These are phyloP conservation scores for Talpa occidentalis DNA, from an alignment of 2,113 vertebrate species.

Conservation along the genomic window DNA sequence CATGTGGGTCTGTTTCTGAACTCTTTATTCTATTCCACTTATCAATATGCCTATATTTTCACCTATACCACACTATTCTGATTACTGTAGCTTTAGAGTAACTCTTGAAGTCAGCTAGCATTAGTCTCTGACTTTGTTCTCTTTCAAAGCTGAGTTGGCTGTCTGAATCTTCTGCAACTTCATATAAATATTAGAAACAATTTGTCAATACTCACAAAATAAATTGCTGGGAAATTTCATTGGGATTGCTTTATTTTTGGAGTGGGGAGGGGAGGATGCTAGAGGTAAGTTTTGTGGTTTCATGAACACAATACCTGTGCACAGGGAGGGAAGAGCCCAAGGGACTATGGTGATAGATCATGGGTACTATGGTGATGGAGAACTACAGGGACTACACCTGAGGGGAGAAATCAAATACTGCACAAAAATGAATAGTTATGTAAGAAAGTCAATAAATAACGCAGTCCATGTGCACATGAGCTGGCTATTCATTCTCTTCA, in stretches of 20 bases:
- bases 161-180: background rate
- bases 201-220: background rate
- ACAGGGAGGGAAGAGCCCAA: too few relatives aligned
- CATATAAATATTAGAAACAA: background rate
- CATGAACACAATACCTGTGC: too few relatives aligned
- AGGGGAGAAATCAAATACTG: too few relatives aligned
- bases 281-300: too few relatives aligned
- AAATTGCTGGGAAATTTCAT: background rate
- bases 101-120: background rate
- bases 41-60: background rate
- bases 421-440: too few relatives aligned
- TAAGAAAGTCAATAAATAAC: too few relatives aligned
- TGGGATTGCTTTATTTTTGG: background rate
- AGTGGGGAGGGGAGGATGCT: too few relatives aligned
- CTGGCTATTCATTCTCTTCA: too few relatives aligned
- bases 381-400: too few relatives aligned
- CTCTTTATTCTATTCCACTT: background rate
- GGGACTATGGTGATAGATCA: too few relatives aligned
- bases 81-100: background rate
- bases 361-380: too few relatives aligned
- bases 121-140: background rate
- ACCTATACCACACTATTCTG: background rate
- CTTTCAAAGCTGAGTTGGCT: background rate
- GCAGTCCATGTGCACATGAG: too few relatives aligned
- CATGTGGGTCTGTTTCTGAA: background rate